Conservation (phyloP, 2,113 vertebrate species). For the Marmota flaviventris region DNA sequence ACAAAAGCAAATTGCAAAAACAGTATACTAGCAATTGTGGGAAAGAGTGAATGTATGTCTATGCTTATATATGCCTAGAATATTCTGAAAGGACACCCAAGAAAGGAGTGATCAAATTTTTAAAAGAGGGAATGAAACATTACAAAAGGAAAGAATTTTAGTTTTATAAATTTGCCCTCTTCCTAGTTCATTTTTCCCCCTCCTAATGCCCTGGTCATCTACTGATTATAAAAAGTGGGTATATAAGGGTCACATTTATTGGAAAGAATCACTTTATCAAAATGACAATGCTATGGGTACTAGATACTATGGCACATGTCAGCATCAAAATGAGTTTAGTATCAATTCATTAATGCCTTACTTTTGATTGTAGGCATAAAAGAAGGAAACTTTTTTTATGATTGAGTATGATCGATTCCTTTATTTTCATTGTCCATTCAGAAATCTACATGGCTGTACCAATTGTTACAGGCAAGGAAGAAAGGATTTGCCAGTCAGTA, state of each 20-base stretch:
- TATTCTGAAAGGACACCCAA: neutral
- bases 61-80: neutral
- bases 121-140: neutral
- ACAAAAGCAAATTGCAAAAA: neutral
- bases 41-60: neutral
- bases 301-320: neutral
- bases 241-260: neutral
- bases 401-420: neutral
- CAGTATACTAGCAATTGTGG: neutral
- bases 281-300: neutral
- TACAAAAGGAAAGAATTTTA: neutral
- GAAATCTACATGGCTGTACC: constrained; percentile 40
- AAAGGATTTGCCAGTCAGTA: neutral
- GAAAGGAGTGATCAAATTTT: neutral
- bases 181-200: neutral
- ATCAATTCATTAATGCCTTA: neutral
- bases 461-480: neutral
- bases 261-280: neutral
- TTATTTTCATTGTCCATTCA: constrained; percentile 45
- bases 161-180: neutral
- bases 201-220: neutral
- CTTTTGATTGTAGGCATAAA: constrained; percentile 25
- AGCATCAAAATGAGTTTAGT: constrained; percentile 3
- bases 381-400: neutral
- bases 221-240: neutral